Evolutionary conservation across 2,797 vertebrate species (phyloP), one percentile per base, ranked within the genome.

Genomic region (Crenuchus spilurus): DNA sequence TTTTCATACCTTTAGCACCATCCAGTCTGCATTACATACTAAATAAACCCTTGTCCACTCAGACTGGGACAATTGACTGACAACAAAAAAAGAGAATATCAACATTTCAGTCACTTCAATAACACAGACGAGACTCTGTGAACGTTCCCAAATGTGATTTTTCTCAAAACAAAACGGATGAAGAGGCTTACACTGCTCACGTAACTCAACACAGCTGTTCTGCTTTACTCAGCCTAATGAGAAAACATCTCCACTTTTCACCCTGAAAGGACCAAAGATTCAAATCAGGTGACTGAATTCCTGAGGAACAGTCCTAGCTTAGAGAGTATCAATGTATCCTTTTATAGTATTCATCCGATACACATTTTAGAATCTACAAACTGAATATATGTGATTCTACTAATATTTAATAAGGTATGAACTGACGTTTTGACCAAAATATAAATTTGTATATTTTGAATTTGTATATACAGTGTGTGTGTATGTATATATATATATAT

Each of bases 281-380:
- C 7, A 20, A 57, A n/a, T 46, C 51, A 66, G 62, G 49, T 65
- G 61, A 65, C 39, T n/a, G 6, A 58, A 66, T 74, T 74, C 62
- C 71, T 65, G 30, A 48, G 62, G 30, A 58, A 10, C 22, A 2
- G 48, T 6, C 26, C 48, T 22, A 26, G 11, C 48, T 22, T 1
- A 0, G n/a, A 16, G 42, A 46, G 42, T 6, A 18, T 1, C 7
- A n/a, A 18, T 46, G n/a, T n/a, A 46, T 8, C 5, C 16, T 6
- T 18, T 6, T 46, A n/a, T n/a, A n/a, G n/a, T n/a, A n/a, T n/a
- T n/a, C n/a, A n/a, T n/a, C n/a, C n/a, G n/a, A n/a, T n/a, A n/a
- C n/a, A n/a, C n/a, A n/a, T n/a, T n/a, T n/a, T n/a, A n/a, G n/a
- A n/a, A n/a, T n/a, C n/a, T n/a, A n/a, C n/a, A n/a, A n/a, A n/a